Base-by-base conservation (phyloP, 2,888 invertebrate species). In the Gandaritis pyraliata region DNA sequence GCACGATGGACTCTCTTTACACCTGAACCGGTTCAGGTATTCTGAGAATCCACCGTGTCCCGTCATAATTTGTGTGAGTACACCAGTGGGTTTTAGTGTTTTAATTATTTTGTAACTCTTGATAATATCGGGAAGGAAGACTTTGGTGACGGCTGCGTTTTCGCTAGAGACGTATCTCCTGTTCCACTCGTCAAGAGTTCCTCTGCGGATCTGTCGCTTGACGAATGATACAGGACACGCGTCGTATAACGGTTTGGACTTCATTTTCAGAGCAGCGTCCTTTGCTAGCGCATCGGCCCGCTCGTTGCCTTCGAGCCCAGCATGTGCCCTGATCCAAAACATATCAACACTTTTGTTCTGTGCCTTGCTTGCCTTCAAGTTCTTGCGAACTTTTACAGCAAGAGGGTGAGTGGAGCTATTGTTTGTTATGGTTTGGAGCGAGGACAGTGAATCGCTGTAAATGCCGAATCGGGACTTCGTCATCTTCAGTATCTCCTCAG, bases 291-390 rank as follows among this genome's bases (percentile, higher is more conserved):
- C 3, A 29, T 65, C 54, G 2, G 52, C 61, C 4, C 61, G 13
- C 16, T 64, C 60, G 15, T 58, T 58, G 0, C 57, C 64, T 12
- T 29, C 54, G 0, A 63, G 30, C 0, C 63, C 64, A 0, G 49
- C 64, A 12, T 59, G 64, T 1, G 64, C 64, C 13, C 53, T 64
- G 0, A 59, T 45, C 59, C 64, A 61, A 36, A 23, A 57, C 1
- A 61, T 12, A 1, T n/a, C 12, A 1, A 57, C 36, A n/a, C 11
- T 5, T 49, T 57, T 59, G 10, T 36, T 39, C 12, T 36, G 41
- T 15, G 2, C 10, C 11, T 1, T 15, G 15, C 13, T 10, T 11
- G 36, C 10, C 0, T 7, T n/a, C 16, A 60, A 11, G 15, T 60
- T 60, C 6, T 23, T n/a, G 0, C 60, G 41, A 2, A 12, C 15